Base-by-base conservation (phyloP, 2,797 vertebrate genomes). In the Pseudochromis fuscus region DNA sequence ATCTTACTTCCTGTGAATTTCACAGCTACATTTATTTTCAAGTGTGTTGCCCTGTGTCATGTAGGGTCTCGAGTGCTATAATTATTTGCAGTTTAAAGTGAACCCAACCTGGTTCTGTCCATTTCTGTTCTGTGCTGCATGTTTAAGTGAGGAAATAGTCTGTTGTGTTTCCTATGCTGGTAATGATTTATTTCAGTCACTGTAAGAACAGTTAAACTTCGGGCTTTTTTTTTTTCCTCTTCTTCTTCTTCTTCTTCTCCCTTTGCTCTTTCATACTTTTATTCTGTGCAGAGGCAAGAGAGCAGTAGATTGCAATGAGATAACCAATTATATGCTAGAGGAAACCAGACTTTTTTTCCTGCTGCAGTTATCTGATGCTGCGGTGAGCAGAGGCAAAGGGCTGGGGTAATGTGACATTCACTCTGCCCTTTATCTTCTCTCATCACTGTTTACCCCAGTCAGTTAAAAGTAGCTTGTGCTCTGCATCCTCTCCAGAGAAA, bases 321-420 rank as follows among this genome's bases (percentile, higher is more conserved):
- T 96, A 95, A 95, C 92, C 93, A 95, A 94, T 96, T 96, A 94
- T 93, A 94, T 92, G 93, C 90, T 89, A 94, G 92, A 96, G 95
- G 95, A 97, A 97, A 95, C 94, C 90, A 94, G 92, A 94, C 82
- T 84, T 93, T 94, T 93, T 90, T 52, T 31, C 42, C 81, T 81
- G 81, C 77, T 89, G 87, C 86, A 93, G 94, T 95, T 97, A 97
- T 98, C 97, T 95, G 96, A 97, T 97, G 88, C 89, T 96, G 96
- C 85, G 95, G 95, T 93, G 84, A 90, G 81, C 93, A 50, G 38
- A 94, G 89, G 92, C 89, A 92, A 95, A 92, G 84, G 93, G 92
- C 89, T 94, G 92, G 91, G 94, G 92, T 95, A 92, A 95, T 89
- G 90, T 92, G 91, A 86, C 93, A 94, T 94, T 93, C 90, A 87